Conservation (phyloP, 2,797 vertebrate genomes). For the Chrysolophus pictus region DNA sequence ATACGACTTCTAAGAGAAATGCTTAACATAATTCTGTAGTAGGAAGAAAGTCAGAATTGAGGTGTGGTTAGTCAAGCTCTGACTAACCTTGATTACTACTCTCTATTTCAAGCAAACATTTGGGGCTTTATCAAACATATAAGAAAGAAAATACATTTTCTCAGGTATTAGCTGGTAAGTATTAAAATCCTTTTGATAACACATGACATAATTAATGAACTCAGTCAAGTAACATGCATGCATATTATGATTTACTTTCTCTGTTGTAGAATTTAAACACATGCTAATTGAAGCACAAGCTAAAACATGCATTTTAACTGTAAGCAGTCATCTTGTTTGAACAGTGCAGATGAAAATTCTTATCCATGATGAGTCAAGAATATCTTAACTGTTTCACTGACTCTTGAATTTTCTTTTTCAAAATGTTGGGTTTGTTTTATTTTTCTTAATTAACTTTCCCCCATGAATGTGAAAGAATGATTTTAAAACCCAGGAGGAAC, state of each 20-base stretch:
- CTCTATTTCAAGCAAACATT: not conserved
- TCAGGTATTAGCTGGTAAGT: not conserved
- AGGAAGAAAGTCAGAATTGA: not conserved
- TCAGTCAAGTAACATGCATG: not conserved
- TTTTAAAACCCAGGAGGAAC: not conserved
- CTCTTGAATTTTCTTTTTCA: not conserved
- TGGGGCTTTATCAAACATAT: not conserved
- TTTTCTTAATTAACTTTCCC: not conserved
- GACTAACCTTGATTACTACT: not conserved
- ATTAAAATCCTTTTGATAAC: not conserved
- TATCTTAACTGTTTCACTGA: not conserved
- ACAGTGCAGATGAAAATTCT: not conserved
- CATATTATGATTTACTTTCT: not conserved
- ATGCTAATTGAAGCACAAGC: not conserved
- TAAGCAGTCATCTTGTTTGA: too few species aligned
- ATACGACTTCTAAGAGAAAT: rapidly evolving
- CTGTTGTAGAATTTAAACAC: not conserved
- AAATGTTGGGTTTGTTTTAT: not conserved
- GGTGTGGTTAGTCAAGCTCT: not conserved
- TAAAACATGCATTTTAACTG: not conserved
- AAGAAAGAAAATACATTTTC: not conserved
- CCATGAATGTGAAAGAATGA: not conserved
- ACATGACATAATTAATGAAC: not conserved
- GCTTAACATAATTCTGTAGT: rapidly evolving
- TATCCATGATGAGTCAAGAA: not conserved